A percentile compares a stretch with the other conserved stretches of the same genome.
Evolutionary conservation across 1,140 invertebrate species (phyloP).

Genomic region (Glomeris maerens): DNA sequence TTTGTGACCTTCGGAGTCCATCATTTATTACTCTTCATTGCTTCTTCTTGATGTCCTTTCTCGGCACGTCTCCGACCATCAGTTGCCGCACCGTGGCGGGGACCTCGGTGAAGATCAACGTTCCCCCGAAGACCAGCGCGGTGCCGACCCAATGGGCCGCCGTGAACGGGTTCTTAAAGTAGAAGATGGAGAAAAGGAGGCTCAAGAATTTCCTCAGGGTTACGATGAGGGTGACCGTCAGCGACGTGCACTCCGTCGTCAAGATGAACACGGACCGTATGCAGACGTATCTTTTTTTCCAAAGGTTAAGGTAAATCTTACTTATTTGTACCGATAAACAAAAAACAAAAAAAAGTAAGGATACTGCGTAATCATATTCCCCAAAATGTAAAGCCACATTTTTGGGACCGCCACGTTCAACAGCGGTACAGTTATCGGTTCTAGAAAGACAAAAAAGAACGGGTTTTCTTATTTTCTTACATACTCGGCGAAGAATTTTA

Average conservation of each 20-base stretch:
- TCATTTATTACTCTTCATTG: not conserved
- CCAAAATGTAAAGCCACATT: conserved; percentile 61
- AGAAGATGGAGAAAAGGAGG: conserved; percentile 84
- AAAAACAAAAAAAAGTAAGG: conserved; percentile 24
- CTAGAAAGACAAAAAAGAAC: conserved; percentile 21
- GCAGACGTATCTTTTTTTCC: conserved; percentile 52
- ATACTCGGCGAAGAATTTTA: conserved; percentile 40
- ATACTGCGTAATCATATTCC: conserved; percentile 86
- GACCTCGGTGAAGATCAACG: conserved; percentile 76
- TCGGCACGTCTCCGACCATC: not conserved
- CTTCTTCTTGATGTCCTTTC: not conserved
- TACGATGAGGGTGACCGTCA: conserved; percentile 89
- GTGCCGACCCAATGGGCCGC: conserved; percentile 85
- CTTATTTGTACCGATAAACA: conserved; percentile 6
- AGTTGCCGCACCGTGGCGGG: conserved; percentile 16
- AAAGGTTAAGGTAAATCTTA: conserved; percentile 21
- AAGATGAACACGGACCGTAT: conserved; percentile 87
- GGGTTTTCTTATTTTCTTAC: too few species aligned
- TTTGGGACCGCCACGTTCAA: conserved; percentile 46
- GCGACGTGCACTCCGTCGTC: conserved; percentile 81
- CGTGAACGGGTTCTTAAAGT: conserved; percentile 91
- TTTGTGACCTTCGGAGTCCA: too few species aligned
- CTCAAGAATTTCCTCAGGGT: conserved; percentile 92
- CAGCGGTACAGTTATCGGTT: conserved; percentile 25
- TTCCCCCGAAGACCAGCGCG: conserved; percentile 77